A percentile compares a stretch with the other conserved stretches of the same genome.
Conservation (phyloP, 2,797 vertebrate genomes). For the Esox masquinongy region DNA sequence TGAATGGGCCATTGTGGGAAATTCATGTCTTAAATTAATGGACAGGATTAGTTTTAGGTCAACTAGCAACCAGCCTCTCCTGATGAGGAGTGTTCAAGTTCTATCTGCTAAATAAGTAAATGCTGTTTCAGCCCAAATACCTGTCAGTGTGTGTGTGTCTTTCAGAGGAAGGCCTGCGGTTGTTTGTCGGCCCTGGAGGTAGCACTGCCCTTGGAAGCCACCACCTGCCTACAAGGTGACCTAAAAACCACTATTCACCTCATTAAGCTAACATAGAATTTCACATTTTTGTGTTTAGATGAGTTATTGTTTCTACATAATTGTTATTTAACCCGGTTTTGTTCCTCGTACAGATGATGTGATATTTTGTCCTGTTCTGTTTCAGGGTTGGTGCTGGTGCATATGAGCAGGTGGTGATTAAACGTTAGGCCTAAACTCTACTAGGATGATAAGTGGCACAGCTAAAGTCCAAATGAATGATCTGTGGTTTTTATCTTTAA, state of each 20-base stretch:
- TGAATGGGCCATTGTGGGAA: no score
- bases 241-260: slow-evolving; percentile 34
- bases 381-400: slow-evolving; percentile 86
- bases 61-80: slow-evolving; percentile 26
- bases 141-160: slow-evolving; percentile 2
- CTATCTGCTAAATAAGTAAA: not conserved
- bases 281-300: no score
- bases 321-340: no score
- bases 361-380: slow-evolving; percentile 47
- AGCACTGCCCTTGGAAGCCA: slow-evolving; percentile 92
- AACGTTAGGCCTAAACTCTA: slow-evolving; percentile 37
- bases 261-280: no score
- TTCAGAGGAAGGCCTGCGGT: slow-evolving; percentile 91
- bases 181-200: slow-evolving; percentile 95
- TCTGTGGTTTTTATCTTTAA: slow-evolving; percentile 14
- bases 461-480: slow-evolving; percentile 21
- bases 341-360: not conserved
- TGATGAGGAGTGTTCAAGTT: not conserved
- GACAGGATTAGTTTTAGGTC: slow-evolving; percentile 41
- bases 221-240: slow-evolving; percentile 81
- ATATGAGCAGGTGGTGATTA: slow-evolving; percentile 96
- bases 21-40: no score
- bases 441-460: slow-evolving; percentile 25
- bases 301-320: no score
- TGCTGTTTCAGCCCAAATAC: not conserved